Conservation (phyloP, 1,140 invertebrate species). For the Drosophila mauritiana region DNA sequence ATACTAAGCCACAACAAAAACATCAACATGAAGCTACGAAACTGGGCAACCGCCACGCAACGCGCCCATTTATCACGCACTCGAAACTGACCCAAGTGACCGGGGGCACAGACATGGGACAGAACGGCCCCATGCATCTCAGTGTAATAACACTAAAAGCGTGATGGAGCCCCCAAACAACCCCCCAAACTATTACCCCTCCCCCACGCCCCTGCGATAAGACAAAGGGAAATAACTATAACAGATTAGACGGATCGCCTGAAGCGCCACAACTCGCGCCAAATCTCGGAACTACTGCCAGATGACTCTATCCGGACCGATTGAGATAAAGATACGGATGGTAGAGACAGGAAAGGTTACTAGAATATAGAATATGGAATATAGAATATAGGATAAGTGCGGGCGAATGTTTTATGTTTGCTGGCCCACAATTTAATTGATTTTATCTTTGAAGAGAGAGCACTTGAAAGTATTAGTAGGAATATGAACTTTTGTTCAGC, state of each 20-base stretch:
- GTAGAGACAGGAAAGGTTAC: neutral
- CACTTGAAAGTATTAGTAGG: constrained; percentile 16
- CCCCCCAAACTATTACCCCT: constrained; percentile 21
- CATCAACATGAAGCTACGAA: constrained; percentile 24
- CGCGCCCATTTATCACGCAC: constrained; percentile 79
- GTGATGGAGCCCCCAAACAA: constrained; percentile 33
- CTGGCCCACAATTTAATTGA: neutral
- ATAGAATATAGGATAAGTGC: no score
- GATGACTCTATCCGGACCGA: constrained; percentile 44
- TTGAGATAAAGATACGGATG: constrained; percentile 4
- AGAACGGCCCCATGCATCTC: constrained; percentile 22
- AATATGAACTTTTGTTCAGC: neutral
- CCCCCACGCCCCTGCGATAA: constrained; percentile 46
- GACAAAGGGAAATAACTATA: constrained; percentile 56
- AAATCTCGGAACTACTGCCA: constrained; percentile 41
- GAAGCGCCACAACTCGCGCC: constrained; percentile 46
- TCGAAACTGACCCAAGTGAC: constrained; percentile 73
- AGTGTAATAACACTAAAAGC: constrained; percentile 54
- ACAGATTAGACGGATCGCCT: constrained; percentile 35
- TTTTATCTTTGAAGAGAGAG: neutral
- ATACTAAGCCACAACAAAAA: constrained; percentile 70
- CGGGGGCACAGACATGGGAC: constrained; percentile 36
- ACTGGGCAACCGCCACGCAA: constrained; percentile 57
- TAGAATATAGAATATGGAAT: neutral
- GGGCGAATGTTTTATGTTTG: neutral